Conservation (phyloP, 1,140 invertebrate genomes). For the Aphaenogaster ashmeadi region DNA sequence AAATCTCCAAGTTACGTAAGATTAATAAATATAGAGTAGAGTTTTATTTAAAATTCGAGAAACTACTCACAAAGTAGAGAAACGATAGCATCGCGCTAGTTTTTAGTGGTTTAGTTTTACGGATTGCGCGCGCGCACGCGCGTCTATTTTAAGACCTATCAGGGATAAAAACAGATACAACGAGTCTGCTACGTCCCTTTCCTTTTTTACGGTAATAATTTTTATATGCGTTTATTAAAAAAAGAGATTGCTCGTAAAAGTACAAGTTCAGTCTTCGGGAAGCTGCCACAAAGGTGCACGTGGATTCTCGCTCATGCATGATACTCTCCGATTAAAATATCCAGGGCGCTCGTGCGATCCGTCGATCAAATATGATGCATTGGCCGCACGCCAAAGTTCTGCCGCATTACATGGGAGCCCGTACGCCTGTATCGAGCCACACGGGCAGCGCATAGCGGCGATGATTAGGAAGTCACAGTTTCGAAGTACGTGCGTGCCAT, state of each 20-base stretch:
- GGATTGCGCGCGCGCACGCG: slow-evolving; percentile 1
- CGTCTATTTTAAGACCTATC: slow-evolving; percentile 21
- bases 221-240: slow-evolving; percentile 33
- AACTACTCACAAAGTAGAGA: background rate
- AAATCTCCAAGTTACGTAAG: background rate
- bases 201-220: slow-evolving; percentile 7
- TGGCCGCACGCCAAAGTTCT: slow-evolving; percentile 56
- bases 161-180: background rate
- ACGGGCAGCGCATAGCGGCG: slow-evolving; percentile 20
- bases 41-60: slow-evolving; percentile 13
- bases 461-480: slow-evolving; percentile 64
- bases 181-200: background rate
- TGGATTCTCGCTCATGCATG: slow-evolving; percentile 18
- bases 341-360: slow-evolving; percentile 49
- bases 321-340: slow-evolving; percentile 55
- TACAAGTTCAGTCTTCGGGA: background rate
- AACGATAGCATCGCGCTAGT: background rate
- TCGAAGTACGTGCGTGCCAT: slow-evolving; percentile 68
- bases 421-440: slow-evolving; percentile 41
- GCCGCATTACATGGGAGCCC: slow-evolving; percentile 37
- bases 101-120: slow-evolving; percentile 30
- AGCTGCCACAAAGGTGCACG: slow-evolving; percentile 35
- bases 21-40: background rate
- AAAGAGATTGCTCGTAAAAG: slow-evolving; percentile 18
- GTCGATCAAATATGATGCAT: slow-evolving; percentile 63